phyloP scores from a whole-genome alignment of 30 jellyfish, hydroid and myxozoan species.

The Chironex yamaguchii region DNA sequence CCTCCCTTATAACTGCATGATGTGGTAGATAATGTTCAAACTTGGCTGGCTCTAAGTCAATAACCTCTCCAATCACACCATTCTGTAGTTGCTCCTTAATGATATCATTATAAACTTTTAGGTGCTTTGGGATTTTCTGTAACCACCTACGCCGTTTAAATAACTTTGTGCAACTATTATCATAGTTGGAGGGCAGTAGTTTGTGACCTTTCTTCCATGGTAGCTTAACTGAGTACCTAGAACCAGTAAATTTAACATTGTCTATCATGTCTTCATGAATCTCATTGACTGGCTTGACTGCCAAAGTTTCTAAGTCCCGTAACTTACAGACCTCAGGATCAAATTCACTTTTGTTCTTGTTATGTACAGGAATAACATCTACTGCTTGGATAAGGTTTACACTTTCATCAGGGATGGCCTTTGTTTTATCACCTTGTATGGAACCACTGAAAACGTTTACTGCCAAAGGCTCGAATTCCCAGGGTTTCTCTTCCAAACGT shows the following conservation, averaged over 20 bases:
- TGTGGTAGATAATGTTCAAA: slow-evolving; percentile 39
- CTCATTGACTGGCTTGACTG: slow-evolving; percentile 3
- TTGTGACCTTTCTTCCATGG: slow-evolving; percentile 71
- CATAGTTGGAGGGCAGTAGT: slow-evolving; percentile 52
- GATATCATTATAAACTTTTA: slow-evolving; percentile 22
- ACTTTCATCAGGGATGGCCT: too few relatives aligned
- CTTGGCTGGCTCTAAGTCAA: slow-evolving; percentile 26
- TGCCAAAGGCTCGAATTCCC: slow-evolving; percentile 20
- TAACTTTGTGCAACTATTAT: neutral
- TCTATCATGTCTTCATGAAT: slow-evolving; percentile 48
- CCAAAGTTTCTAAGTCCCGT: neutral
- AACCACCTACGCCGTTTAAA: slow-evolving; percentile 30
- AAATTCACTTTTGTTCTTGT: neutral
- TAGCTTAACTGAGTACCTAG: slow-evolving; percentile 48
- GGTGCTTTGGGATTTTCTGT: slow-evolving; percentile 20
- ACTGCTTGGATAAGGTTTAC: too few relatives aligned
- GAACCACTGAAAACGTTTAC: slow-evolving; percentile 29
- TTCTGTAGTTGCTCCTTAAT: slow-evolving; percentile 10
- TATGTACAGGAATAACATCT: neutral
- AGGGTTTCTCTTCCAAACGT: neutral
- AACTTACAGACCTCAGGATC: neutral
- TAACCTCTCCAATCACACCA: slow-evolving; percentile 31
- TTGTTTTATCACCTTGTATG: neutral
- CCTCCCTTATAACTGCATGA: slow-evolving; percentile 28
- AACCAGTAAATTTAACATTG: slow-evolving; percentile 34